These are phyloP conservation scores for Dryomyza anilis DNA, from an alignment of 2,888 invertebrate genomes.

Conservation along the genomic window DNA sequence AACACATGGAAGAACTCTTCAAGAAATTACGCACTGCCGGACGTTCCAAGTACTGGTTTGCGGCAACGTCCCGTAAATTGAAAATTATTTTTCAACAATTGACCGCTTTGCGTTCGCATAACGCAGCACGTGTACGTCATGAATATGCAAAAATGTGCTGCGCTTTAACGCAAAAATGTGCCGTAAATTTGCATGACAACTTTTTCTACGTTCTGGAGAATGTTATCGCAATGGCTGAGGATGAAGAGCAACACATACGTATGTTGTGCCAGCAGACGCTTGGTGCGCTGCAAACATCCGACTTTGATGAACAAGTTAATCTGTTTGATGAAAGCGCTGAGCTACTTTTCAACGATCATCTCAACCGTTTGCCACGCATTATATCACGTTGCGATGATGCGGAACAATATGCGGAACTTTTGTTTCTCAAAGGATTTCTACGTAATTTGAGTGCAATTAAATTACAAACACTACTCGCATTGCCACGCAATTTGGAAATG, in stretches of 20 bases:
- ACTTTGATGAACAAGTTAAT: too few relatives aligned
- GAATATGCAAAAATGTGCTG: constrained; percentile 69
- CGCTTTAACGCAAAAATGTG: constrained; percentile 67
- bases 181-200: constrained; percentile 68
- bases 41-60: constrained; percentile 59
- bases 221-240: constrained; percentile 71
- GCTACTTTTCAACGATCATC: constrained; percentile 66
- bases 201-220: constrained; percentile 70
- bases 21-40: constrained; percentile 45
- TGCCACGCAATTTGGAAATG: constrained; percentile 63
- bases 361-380: constrained; percentile 69
- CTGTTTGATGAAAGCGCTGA: constrained; percentile 61
- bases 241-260: constrained; percentile 66
- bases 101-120: constrained; percentile 65
- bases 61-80: constrained; percentile 53
- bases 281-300: constrained; percentile 56
- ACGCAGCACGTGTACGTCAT: constrained; percentile 67
- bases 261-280: constrained; percentile 56
- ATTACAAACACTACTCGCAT: constrained; percentile 66
- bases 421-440: constrained; percentile 72
- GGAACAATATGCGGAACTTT: constrained; percentile 68
- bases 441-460: constrained; percentile 65
- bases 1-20: constrained; percentile 41
- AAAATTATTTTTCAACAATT: constrained; percentile 60
- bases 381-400: constrained; percentile 70